Evolutionary conservation across 2,888 invertebrate species (phyloP).

Genomic region (Andrena bicolor): DNA sequence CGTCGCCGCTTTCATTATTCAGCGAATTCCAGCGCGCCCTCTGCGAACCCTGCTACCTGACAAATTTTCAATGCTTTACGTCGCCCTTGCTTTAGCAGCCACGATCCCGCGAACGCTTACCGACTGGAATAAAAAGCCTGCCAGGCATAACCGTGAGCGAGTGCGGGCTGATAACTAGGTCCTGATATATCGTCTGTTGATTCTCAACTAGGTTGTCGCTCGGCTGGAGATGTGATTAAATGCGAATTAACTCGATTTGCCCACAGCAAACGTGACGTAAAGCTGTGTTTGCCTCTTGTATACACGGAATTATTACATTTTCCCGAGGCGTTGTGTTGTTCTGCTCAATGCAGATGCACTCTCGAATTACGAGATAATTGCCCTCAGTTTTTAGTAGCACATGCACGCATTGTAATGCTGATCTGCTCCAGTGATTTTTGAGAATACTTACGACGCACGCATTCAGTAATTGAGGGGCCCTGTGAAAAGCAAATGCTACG

Average conservation of each 20-base stretch:
- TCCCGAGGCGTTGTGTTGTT: not conserved
- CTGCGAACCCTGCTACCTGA: constrained; percentile 26
- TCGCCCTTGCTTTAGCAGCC: constrained; percentile 27
- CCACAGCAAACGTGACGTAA: not conserved
- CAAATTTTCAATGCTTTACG: constrained; percentile 57
- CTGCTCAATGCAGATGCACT: not conserved
- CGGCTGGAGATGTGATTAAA: not conserved
- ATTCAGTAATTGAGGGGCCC: no score
- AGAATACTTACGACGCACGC: no score
- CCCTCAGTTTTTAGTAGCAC: no score
- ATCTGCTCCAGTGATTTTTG: no score
- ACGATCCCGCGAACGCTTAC: not conserved
- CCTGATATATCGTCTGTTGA: no score
- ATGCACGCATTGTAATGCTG: no score
- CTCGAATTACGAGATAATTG: not conserved
- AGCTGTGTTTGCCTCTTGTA: not conserved
- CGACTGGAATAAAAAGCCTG: not conserved
- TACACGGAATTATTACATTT: not conserved
- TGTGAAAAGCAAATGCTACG: no score
- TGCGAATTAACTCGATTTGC: constrained; percentile 2
- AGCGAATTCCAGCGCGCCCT: constrained; percentile 51
- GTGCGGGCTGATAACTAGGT: not conserved
- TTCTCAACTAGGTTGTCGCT: no score
- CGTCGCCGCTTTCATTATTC: constrained; percentile 63
- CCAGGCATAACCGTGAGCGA: not conserved